These are phyloP conservation scores for Cephus rjabovi DNA, from an alignment of 2,888 invertebrate species.

Conservation along the genomic window DNA sequence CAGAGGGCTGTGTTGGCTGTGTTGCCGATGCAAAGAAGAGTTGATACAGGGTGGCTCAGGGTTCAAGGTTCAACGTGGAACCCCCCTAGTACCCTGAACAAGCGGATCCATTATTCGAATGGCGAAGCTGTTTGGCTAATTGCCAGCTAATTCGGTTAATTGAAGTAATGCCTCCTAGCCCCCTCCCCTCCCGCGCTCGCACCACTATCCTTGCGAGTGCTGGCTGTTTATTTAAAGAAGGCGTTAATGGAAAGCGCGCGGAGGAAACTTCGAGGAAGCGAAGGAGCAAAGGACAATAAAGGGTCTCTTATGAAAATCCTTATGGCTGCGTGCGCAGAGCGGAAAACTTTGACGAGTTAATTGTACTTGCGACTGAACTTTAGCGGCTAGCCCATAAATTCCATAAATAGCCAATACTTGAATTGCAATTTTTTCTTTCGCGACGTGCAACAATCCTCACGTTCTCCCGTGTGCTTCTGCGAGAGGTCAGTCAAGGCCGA, in stretches of 20 bases:
- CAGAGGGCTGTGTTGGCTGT: background rate
- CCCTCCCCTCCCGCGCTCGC: no score
- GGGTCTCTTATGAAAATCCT: background rate
- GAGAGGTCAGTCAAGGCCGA: no score
- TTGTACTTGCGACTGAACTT: no score
- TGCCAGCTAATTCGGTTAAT: slow-evolving; percentile 44
- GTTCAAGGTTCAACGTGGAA: background rate
- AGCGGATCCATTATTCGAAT: slow-evolving; percentile 25
- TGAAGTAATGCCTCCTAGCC: slow-evolving; percentile 19
- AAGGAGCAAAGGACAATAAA: background rate
- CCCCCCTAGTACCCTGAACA: background rate
- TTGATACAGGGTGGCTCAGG: slow-evolving; percentile 5
- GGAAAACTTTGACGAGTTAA: no score
- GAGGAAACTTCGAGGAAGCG: background rate
- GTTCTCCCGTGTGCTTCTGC: no score
- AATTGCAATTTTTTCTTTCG: no score
- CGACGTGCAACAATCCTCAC: no score
- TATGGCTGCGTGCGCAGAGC: no score
- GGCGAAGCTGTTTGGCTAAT: slow-evolving; percentile 38
- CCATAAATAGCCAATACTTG: no score
- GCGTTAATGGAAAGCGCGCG: slow-evolving; percentile 4
- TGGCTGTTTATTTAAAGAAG: background rate
- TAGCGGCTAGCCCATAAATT: no score
- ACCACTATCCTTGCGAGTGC: background rate
- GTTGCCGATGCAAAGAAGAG: slow-evolving; percentile 16